Evolutionary conservation across 2,113 vertebrate genomes (phyloP).

Genomic region (Myiozetetes cayanensis): DNA sequence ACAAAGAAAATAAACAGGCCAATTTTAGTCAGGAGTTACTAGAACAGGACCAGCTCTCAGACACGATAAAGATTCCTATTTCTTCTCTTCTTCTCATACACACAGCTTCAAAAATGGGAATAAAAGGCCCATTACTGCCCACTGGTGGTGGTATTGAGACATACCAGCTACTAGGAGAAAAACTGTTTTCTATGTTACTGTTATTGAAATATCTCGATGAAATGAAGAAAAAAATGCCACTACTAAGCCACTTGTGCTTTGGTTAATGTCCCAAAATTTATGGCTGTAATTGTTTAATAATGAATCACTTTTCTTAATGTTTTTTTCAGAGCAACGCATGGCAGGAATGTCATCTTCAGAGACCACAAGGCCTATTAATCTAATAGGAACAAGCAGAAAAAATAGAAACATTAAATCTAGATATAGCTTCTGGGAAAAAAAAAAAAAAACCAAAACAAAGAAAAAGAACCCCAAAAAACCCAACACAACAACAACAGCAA

Average conservation of each 20-base stretch:
- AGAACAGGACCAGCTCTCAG: not conserved
- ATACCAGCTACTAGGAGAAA: not conserved
- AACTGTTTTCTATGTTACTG: not conserved
- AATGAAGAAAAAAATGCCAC: not conserved
- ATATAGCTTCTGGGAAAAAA: not conserved
- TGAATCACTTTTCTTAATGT: not conserved
- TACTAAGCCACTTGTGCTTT: not conserved
- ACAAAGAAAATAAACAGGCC: not conserved
- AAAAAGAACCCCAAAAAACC: not conserved
- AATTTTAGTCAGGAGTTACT: not conserved
- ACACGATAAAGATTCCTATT: not conserved
- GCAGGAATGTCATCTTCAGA: not conserved
- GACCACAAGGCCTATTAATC: not conserved
- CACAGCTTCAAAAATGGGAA: not conserved
- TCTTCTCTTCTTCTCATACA: not conserved
- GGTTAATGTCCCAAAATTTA: not conserved
- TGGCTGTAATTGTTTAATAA: not conserved
- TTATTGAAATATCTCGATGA: not conserved
- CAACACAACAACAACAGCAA: too few species aligned
- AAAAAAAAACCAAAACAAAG: accelerated
- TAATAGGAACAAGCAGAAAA: not conserved
- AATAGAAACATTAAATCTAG: not conserved
- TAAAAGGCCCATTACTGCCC: constrained; percentile 39
- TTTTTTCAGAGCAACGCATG: not conserved
- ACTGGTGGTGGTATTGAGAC: not conserved